phyloP scores from a whole-genome alignment of 2,113 vertebrate genomes.

The Istiophorus platypterus region DNA sequence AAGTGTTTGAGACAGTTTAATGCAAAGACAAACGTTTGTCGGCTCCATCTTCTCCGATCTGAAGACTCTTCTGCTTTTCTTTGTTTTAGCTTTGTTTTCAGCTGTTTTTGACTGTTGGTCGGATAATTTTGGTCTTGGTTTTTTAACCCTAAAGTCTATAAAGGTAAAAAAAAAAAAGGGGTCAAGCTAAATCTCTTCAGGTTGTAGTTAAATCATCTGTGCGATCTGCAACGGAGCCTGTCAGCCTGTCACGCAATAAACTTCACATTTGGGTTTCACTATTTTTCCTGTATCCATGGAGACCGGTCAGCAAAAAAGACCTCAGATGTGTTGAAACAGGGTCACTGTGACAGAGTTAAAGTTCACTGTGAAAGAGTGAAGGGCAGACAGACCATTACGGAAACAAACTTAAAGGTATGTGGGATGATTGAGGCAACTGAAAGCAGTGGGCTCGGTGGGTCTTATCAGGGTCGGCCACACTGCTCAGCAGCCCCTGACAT shows the following conservation, averaged over 20 bases:
- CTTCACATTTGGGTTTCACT: not conserved
- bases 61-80: not conserved
- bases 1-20: not conserved
- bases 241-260: conserved; percentile 5
- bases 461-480: conserved; percentile 80
- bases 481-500: conserved; percentile 62
- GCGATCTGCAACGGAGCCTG: conserved; percentile 13
- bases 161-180: not conserved
- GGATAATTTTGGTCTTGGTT: no score
- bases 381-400: conserved; percentile 56
- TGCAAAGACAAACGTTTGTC: not conserved
- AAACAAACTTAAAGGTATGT: conserved; percentile 49
- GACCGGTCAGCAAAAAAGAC: conserved; percentile 36
- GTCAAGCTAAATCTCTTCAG: conserved; percentile 9
- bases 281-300: conserved; percentile 24
- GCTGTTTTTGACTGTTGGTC: not conserved
- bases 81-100: not conserved
- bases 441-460: conserved; percentile 39
- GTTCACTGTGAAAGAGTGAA: conserved; percentile 50
- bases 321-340: conserved; percentile 53
- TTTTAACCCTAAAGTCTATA: not conserved
- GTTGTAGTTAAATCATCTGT: conserved; percentile 1
- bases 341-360: conserved; percentile 55
- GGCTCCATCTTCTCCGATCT: not conserved
- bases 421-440: conserved; percentile 62